Percentiles rank a stretch among this genome's conserved stretches.
phyloP scores from a whole-genome alignment of 2,888 invertebrate species.

The Apodemia duryi region DNA sequence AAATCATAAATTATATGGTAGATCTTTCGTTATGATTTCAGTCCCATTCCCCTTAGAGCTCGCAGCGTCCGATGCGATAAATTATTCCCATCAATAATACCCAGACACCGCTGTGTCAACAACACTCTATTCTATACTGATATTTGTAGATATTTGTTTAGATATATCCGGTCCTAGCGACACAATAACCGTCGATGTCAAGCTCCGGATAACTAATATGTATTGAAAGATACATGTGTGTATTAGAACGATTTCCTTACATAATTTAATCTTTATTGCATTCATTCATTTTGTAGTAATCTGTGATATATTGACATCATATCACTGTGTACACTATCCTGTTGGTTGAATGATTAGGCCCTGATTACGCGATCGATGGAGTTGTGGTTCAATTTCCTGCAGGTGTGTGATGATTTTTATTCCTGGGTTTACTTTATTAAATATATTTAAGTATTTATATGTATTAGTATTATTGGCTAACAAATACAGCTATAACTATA shows the following conservation, averaged over 20 bases:
- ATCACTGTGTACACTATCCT: too few species aligned
- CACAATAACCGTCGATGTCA: slow-evolving; percentile 38
- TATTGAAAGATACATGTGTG: slow-evolving; percentile 3
- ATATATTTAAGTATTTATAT: too few species aligned
- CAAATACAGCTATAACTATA: too few species aligned
- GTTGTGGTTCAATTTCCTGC: too few species aligned
- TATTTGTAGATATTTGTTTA: slow-evolving; percentile 49
- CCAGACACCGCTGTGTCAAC: slow-evolving; percentile 63
- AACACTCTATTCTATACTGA: slow-evolving; percentile 49
- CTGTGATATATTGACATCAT: too few species aligned
- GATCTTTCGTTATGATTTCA: slow-evolving; percentile 61
- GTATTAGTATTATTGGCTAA: too few species aligned
- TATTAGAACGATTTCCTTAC: background rate
- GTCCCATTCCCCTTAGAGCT: slow-evolving; percentile 63
- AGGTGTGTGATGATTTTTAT: too few species aligned
- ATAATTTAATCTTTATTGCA: background rate
- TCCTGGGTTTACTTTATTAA: too few species aligned
- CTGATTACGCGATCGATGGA: too few species aligned
- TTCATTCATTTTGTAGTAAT: too few species aligned
- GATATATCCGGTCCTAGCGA: slow-evolving; percentile 36
- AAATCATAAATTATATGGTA: slow-evolving; percentile 59
- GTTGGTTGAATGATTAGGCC: too few species aligned
- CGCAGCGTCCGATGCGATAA: slow-evolving; percentile 58
- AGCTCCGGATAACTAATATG: slow-evolving; percentile 24
- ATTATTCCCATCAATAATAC: slow-evolving; percentile 73